These are phyloP conservation scores for Harpagoxenus sublaevis DNA, from an alignment of 2,888 invertebrate genomes.

Conservation along the genomic window DNA sequence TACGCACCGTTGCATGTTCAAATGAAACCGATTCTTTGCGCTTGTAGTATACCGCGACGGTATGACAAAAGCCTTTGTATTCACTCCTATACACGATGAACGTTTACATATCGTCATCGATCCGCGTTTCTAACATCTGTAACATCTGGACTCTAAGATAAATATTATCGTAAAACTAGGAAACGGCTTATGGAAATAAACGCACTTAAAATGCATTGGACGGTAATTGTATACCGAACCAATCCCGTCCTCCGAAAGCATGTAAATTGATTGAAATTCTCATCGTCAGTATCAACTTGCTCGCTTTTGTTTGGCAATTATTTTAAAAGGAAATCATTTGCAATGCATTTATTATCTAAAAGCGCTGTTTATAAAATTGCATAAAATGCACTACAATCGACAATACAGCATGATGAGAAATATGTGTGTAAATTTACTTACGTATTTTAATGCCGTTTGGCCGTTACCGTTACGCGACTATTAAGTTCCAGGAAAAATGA, in stretches of 20 bases:
- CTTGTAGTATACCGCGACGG: slow-evolving; percentile 10
- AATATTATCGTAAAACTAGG: slow-evolving; percentile 23
- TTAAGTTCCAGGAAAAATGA: background rate
- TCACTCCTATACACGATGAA: slow-evolving; percentile 14
- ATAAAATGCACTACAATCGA: background rate
- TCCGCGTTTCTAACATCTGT: slow-evolving; percentile 6
- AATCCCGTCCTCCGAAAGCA: background rate
- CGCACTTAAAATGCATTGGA: background rate
- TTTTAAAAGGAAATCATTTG: slow-evolving; percentile 28
- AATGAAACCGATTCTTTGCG: slow-evolving; percentile 41
- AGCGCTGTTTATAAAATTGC: background rate
- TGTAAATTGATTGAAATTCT: slow-evolving; percentile 22
- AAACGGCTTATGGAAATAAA: slow-evolving; percentile 24
- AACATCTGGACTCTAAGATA: slow-evolving; percentile 25
- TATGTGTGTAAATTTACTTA: background rate
- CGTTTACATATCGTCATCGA: slow-evolving; percentile 22
- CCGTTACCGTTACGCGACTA: too few relatives aligned
- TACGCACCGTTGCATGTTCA: background rate
- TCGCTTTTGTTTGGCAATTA: slow-evolving; percentile 30
- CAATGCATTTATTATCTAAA: slow-evolving; percentile 5
- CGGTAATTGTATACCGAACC: slow-evolving; percentile 8
- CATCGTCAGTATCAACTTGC: background rate
- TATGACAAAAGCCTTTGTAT: slow-evolving; percentile 38
- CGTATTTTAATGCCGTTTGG: background rate
- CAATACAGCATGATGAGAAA: background rate